A percentile compares a stretch with the other conserved stretches of the same genome.
Evolutionary conservation across 2,888 invertebrate genomes (phyloP).

Genomic region (Acanthacorydalis orientalis): DNA sequence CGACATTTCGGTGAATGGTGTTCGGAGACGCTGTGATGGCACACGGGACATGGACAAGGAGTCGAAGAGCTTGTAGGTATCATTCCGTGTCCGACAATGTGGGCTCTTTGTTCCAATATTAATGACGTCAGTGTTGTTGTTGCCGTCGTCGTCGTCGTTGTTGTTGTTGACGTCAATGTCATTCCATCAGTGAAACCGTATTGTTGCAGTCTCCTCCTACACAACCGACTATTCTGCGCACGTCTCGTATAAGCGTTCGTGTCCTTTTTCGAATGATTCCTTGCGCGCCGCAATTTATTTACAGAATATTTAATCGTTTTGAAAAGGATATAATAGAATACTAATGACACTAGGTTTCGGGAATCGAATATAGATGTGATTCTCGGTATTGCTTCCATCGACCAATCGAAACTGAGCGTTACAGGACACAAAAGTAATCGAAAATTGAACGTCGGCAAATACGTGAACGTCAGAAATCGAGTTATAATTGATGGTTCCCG

Average conservation of each 20-base stretch:
- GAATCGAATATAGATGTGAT: conserved; percentile 61
- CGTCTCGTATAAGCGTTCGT: neutral
- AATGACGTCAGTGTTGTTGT: neutral
- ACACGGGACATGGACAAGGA: conserved; percentile 44
- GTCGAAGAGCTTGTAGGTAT: conserved; percentile 9
- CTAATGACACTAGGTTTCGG: conserved; percentile 57
- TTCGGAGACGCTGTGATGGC: conserved; percentile 46
- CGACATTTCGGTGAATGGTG: conserved; percentile 54
- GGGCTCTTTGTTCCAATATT: no score
- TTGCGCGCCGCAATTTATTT: neutral
- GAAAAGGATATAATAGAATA: conserved; percentile 46
- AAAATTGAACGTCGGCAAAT: conserved; percentile 83
- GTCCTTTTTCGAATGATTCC: neutral
- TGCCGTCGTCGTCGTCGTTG: neutral
- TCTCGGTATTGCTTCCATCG: conserved; percentile 90
- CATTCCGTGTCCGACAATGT: neutral
- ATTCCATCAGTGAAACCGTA: conserved; percentile 5
- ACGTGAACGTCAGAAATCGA: conserved; percentile 76
- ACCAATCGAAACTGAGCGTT: conserved; percentile 94
- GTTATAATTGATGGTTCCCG: conserved; percentile 64
- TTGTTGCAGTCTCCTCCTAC: neutral
- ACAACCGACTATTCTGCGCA: neutral
- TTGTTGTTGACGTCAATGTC: neutral
- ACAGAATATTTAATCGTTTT: conserved; percentile 14
- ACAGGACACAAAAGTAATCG: conserved; percentile 73